Evolutionary conservation across 2,113 vertebrate species (phyloP).

Genomic region (Dicerorhinus sumatrensis): DNA sequence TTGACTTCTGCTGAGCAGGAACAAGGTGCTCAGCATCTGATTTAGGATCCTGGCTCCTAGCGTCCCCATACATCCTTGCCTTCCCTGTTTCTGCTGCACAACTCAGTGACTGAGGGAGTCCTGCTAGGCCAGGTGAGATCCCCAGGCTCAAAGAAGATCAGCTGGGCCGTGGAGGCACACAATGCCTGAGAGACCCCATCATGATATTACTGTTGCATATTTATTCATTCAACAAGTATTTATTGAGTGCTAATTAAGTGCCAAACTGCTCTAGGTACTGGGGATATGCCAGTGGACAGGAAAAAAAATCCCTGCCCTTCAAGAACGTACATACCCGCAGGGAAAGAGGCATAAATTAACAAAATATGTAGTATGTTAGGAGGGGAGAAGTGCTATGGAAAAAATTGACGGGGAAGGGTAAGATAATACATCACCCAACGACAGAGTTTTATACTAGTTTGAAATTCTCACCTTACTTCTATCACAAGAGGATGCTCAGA

Average conservation of each 20-base stretch:
- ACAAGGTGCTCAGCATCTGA: neutral
- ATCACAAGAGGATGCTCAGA: neutral
- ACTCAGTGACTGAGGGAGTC: neutral
- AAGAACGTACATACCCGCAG: neutral
- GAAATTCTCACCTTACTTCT: neutral
- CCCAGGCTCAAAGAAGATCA: neutral
- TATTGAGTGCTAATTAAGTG: neutral
- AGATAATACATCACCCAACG: neutral
- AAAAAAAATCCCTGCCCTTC: no score
- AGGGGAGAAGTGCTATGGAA: neutral
- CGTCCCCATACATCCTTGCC: fast-evolving
- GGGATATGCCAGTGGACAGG: neutral
- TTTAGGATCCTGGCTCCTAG: neutral
- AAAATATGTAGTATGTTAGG: neutral
- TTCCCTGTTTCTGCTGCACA: neutral
- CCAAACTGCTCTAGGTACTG: neutral
- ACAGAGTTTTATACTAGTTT: neutral
- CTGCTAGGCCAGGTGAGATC: neutral
- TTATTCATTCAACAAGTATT: neutral
- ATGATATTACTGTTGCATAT: neutral
- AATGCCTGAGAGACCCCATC: neutral
- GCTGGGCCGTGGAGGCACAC: neutral
- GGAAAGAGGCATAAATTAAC: neutral
- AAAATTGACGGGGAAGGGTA: neutral
- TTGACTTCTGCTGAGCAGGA: neutral